Conservation (phyloP, 2,797 vertebrate genomes). For the Erethizon dorsatum region DNA sequence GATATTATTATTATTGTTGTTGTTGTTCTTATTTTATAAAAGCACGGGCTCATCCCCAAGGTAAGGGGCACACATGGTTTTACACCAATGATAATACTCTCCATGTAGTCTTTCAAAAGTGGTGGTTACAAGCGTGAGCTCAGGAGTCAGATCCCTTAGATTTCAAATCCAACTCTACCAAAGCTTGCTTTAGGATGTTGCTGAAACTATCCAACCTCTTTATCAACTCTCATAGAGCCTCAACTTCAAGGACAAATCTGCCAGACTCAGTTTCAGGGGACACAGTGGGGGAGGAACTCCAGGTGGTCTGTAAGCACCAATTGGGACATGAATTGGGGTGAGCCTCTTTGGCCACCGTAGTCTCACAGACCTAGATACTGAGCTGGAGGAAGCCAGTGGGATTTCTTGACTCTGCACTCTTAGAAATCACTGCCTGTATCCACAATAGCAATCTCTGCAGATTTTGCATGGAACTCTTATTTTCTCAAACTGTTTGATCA, state of each 20-base stretch:
- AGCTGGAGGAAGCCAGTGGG: rapidly evolving
- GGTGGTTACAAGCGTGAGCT: not conserved
- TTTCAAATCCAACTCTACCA: not conserved
- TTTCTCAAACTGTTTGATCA: not conserved
- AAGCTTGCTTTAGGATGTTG: not conserved
- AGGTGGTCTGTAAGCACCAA: rapidly evolving
- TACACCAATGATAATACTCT: no score
- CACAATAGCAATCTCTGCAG: rapidly evolving
- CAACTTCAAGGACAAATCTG: not conserved
- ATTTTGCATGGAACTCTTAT: not conserved
- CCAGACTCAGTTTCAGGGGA: not conserved
- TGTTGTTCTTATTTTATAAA: not conserved
- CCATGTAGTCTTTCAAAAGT: not conserved
- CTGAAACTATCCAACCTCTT: not conserved
- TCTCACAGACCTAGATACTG: rapidly evolving
- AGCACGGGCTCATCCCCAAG: not conserved
- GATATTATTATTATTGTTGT: not conserved
- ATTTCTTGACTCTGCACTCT: rapidly evolving
- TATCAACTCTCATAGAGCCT: no score
- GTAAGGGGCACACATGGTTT: not conserved
- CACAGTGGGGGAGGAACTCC: no score
- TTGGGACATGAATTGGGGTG: not conserved
- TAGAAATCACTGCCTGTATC: not conserved
- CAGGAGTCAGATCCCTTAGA: no score
- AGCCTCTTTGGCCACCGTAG: rapidly evolving